Conservation (phyloP, 2,113 vertebrate species). For the Gorsachius goisagi region DNA sequence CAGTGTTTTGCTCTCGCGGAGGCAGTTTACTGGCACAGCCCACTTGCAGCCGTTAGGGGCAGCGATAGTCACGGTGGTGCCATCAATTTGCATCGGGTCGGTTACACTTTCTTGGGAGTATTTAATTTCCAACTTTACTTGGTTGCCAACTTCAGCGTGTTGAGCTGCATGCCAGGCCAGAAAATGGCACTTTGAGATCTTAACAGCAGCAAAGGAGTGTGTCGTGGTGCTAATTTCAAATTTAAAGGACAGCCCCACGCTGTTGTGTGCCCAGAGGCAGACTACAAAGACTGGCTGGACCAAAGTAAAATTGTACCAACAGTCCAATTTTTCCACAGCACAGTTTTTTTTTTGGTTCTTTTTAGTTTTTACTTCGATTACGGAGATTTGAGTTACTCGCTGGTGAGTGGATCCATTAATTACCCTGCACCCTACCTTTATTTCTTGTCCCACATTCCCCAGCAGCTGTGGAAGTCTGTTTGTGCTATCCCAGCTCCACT, state of each 20-base stretch:
- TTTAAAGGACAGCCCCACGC: constrained; percentile 37
- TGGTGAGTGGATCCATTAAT: constrained; percentile 35
- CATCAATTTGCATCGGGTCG: background rate
- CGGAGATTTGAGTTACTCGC: constrained; percentile 27
- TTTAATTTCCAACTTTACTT: constrained; percentile 7
- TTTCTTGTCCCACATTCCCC: constrained; percentile 46
- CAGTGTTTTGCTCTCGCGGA: background rate
- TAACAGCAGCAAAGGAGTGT: constrained; percentile 2
- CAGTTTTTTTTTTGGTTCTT: constrained; percentile 41
- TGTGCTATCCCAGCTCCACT: constrained; percentile 56
- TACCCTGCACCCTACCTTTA: constrained; percentile 54
- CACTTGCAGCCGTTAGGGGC: background rate
- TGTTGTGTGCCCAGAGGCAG: constrained; percentile 44
- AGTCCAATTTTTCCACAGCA: constrained; percentile 21
- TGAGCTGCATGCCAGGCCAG: constrained; percentile 14
- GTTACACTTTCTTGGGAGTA: constrained; percentile 41
- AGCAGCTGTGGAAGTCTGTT: constrained; percentile 34
- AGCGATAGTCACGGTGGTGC: background rate
- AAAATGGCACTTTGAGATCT: constrained; percentile 42
- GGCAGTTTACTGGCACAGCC: constrained; percentile 1
- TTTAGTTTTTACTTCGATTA: background rate
- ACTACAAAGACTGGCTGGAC: constrained; percentile 55
- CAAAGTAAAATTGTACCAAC: constrained; percentile 61
- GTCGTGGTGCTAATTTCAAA: constrained; percentile 16
- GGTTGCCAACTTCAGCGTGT: background rate